Evolutionary conservation across 2,113 vertebrate genomes (phyloP), one percentile per base, ranked within the genome.

Genomic region (Cariama cristata): DNA sequence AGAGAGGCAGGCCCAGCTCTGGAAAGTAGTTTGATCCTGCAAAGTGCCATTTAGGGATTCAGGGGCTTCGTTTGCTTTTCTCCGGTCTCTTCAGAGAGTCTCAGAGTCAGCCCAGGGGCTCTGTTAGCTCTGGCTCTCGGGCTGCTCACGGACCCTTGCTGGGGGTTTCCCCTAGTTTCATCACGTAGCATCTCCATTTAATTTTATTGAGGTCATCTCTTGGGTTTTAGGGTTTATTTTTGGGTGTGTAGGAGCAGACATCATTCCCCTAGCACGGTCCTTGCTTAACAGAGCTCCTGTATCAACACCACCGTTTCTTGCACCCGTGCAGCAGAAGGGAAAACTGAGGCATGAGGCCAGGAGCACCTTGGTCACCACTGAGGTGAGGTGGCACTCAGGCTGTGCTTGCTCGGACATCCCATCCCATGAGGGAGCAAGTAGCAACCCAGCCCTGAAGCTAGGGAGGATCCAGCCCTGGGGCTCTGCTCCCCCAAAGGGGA

Each of bases 161-260:
- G 38, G 38, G 38, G 12, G 3, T 23, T 35, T 91, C n/a, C 11
- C 12, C 18, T 58, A 4, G 5, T 55, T 90, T 53, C 21, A 24
- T 42, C 2, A 0, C 1, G 6, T 38, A 27, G 6, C 33, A 28
- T 6, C 18, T 23, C 49, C 1, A 0, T 40, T 73, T 74, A 10
- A 23, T 53, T 83, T 40, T 63, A 66, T 30, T 67, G 60, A 38
- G 19, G 27, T 22, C 6, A 14, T 71, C 45, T 64, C 17, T 59
- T 35, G 40, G 18, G 9, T 42, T 74, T 86, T 30, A 35, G 56
- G 56, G 18, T 64, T 64, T 27, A 14, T 28, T 77, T 82, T 49
- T 3, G 38, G 16, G 55, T 0, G 2, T 10, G 17, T 5, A 32
- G 28, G 33, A 14, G 11, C 5, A 53, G 45, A 13, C 9, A 22